These are phyloP conservation scores for Brachionus plicatilis DNA, from an alignment of 1,140 invertebrate genomes.

Conservation along the genomic window DNA sequence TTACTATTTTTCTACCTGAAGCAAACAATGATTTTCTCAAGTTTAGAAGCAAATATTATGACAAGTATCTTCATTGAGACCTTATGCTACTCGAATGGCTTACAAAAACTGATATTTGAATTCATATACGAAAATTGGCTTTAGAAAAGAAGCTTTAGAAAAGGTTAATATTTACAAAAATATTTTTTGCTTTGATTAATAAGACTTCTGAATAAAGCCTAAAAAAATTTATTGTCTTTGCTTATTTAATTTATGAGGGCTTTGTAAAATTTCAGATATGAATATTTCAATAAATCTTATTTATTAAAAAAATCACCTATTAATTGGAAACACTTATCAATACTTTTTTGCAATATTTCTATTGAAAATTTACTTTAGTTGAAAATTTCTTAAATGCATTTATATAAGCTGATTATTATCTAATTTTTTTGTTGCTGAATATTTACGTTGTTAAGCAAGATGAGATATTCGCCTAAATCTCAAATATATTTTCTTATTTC, in stretches of 20 bases:
- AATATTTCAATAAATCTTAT: no score
- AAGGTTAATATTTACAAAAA: background rate
- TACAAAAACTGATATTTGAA: background rate
- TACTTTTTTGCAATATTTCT: background rate
- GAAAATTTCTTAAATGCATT: background rate
- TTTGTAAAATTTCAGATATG: background rate
- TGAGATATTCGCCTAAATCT: background rate
- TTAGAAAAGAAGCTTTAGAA: background rate
- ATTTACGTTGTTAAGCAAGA: background rate
- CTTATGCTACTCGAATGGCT: background rate
- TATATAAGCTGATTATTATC: background rate
- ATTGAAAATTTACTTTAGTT: no score
- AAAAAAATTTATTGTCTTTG: background rate
- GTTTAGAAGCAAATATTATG: background rate
- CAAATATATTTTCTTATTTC: background rate
- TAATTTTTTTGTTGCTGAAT: conserved; percentile 10
- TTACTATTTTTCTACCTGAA: background rate
- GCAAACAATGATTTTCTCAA: background rate
- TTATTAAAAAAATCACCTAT: no score
- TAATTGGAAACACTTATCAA: background rate
- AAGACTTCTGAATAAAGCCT: background rate
- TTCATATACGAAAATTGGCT: background rate
- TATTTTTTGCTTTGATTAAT: background rate
- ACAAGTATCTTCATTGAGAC: background rate
- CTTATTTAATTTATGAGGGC: background rate